phyloP scores from a whole-genome alignment of 2,797 vertebrate species.

The Epinephelus malabaricus region DNA sequence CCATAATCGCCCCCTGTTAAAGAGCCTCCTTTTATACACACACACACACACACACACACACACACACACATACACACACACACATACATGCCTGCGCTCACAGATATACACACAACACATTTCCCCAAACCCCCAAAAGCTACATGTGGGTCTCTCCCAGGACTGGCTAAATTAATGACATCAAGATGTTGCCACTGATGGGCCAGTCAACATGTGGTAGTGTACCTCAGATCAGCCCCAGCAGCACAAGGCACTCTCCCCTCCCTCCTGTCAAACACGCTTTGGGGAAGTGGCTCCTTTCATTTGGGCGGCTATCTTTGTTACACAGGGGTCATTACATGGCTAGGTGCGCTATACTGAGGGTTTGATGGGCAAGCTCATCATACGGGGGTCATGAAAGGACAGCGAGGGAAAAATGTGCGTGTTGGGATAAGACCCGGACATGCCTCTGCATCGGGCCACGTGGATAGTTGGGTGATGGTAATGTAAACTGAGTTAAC shows the following conservation, averaged over 20 bases:
- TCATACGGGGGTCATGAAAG: conserved; percentile 83
- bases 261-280: conserved; percentile 86
- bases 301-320: conserved; percentile 78
- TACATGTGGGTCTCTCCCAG: conserved; percentile 91
- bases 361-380: conserved; percentile 82
- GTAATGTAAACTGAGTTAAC: conserved; percentile 80
- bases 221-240: conserved; percentile 73
- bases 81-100: conserved; percentile 43
- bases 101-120: conserved; percentile 54
- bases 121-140: conserved; percentile 82
- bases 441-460: conserved; percentile 50
- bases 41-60: conserved; percentile 37
- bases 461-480: conserved; percentile 65
- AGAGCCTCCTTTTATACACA: conserved; percentile 66
- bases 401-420: conserved; percentile 67
- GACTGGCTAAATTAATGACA: conserved; percentile 96
- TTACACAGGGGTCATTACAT: conserved; percentile 87
- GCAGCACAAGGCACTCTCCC: conserved; percentile 48
- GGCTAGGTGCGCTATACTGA: conserved; percentile 79
- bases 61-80: conserved; percentile 38
- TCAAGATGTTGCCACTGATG: conserved; percentile 95
- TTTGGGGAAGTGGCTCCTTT: conserved; percentile 80
- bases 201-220: conserved; percentile 84
- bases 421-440: conserved; percentile 45
- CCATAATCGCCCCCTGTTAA: conserved; percentile 93